Conservation (phyloP, 1,140 invertebrate genomes). For the Bilobella aurantiaca region DNA sequence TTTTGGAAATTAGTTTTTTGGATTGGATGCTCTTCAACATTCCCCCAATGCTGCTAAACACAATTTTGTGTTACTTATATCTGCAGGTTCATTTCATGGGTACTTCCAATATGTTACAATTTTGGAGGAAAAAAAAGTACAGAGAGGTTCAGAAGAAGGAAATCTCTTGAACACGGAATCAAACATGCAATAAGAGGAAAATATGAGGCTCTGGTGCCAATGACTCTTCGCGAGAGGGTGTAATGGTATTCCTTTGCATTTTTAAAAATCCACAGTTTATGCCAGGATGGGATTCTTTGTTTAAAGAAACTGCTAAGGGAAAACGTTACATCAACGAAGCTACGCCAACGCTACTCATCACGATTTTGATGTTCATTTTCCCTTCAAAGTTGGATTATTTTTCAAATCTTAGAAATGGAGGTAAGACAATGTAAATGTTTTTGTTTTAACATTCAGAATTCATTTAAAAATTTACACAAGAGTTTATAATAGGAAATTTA, state of each 20-base stretch:
- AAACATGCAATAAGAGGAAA: slow-evolving; percentile 51
- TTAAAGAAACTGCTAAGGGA: slow-evolving; percentile 15
- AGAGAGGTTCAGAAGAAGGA: slow-evolving; percentile 30
- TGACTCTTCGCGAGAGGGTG: slow-evolving; percentile 65
- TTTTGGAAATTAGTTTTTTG: slow-evolving; percentile 29
- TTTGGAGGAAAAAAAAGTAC: slow-evolving; percentile 11
- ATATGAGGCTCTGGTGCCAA: slow-evolving; percentile 64
- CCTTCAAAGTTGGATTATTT: slow-evolving; percentile 26
- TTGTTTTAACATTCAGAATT: no score
- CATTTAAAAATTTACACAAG: no score
- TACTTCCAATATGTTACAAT: slow-evolving; percentile 8
- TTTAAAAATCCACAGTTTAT: slow-evolving; percentile 72
- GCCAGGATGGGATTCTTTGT: slow-evolving; percentile 33
- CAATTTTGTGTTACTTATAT: slow-evolving; percentile 57
- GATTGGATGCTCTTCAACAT: slow-evolving; percentile 58
- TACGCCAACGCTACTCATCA: slow-evolving; percentile 28
- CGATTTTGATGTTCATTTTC: slow-evolving; percentile 26
- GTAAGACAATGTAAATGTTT: no score
- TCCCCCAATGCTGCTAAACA: slow-evolving; percentile 60
- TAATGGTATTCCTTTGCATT: slow-evolving; percentile 74
- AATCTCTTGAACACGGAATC: no score
- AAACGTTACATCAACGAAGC: slow-evolving; percentile 34
- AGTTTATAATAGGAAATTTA: no score
- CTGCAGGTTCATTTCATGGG: slow-evolving; percentile 50
- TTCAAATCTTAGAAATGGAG: slow-evolving; percentile 17